phyloP scores from a whole-genome alignment of 2,113 vertebrate species.

The Pituophis catenifer region DNA sequence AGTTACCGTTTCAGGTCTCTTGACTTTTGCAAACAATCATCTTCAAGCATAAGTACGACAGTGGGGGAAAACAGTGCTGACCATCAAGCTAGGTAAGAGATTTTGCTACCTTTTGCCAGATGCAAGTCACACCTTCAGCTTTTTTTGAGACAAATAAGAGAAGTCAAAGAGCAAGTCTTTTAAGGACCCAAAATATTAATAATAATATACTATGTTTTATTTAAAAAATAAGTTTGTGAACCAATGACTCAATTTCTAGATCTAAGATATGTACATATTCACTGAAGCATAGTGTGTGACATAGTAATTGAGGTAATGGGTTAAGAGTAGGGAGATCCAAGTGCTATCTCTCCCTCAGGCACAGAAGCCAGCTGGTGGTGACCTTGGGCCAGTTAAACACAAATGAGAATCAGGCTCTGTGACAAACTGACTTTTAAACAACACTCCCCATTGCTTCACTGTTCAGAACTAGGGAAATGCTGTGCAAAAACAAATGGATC shows the following conservation, averaged over 20 bases:
- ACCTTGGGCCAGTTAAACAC: not conserved
- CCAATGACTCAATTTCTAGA: not conserved
- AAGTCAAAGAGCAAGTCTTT: not conserved
- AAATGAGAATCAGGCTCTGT: not conserved
- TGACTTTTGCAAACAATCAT: constrained; percentile 35
- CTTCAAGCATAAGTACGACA: constrained; percentile 43
- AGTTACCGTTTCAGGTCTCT: constrained; percentile 16
- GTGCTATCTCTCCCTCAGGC: not conserved
- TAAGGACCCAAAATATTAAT: not conserved
- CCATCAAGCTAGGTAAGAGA: constrained; percentile 60
- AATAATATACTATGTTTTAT: not conserved
- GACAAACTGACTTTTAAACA: not conserved
- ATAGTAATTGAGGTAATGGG: not conserved
- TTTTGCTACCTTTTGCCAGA: constrained; percentile 21
- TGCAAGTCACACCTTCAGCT: not conserved
- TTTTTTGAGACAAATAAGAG: not conserved
- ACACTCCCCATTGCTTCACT: not conserved
- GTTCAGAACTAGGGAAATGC: not conserved
- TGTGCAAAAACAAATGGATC: not conserved
- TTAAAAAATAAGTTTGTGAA: not conserved
- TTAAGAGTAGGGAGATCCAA: not conserved
- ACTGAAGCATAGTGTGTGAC: not conserved
- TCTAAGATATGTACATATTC: not conserved
- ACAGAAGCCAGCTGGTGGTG: not conserved
- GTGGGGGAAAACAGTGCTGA: constrained; percentile 1